Evolutionary conservation across 2,888 invertebrate genomes (phyloP).

Genomic region (Helobdella robusta): DNA sequence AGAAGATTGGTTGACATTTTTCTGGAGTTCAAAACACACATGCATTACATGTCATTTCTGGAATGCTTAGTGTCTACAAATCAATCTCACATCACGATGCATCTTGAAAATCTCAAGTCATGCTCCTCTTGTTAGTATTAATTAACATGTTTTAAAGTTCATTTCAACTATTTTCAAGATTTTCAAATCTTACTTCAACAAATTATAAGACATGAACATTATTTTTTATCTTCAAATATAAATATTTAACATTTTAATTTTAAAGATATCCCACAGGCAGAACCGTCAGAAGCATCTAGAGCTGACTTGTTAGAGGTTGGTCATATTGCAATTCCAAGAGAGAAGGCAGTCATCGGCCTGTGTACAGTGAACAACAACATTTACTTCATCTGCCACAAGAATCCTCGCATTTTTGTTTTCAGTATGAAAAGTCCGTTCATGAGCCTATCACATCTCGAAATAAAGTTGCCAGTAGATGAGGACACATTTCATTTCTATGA

Average conservation of each 20-base stretch:
- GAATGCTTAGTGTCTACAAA: not conserved
- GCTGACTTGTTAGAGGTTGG: too few relatives aligned
- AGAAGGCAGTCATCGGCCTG: not conserved
- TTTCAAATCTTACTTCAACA: too few relatives aligned
- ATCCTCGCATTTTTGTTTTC: conserved; percentile 4
- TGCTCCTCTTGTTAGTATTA: too few relatives aligned
- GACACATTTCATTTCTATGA: conserved; percentile 8
- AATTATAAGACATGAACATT: too few relatives aligned
- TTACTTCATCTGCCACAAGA: conserved; percentile 8
- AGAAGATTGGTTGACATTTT: not conserved
- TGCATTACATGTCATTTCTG: conserved; percentile 3
- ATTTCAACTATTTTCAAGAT: too few relatives aligned
- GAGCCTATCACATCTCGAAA: not conserved
- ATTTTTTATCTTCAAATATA: too few relatives aligned
- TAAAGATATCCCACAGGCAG: too few relatives aligned
- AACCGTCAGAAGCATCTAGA: too few relatives aligned
- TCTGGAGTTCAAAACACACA: conserved; percentile 10
- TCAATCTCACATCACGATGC: not conserved
- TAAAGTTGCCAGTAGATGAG: not conserved
- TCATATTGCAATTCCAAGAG: not conserved
- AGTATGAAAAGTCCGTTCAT: not conserved
- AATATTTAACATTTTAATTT: too few relatives aligned
- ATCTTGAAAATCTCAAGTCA: too few relatives aligned
- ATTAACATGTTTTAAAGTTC: too few relatives aligned
- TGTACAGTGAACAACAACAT: not conserved